phyloP scores from a whole-genome alignment of 2,797 vertebrate species.

The Protosalanx chinensis region DNA sequence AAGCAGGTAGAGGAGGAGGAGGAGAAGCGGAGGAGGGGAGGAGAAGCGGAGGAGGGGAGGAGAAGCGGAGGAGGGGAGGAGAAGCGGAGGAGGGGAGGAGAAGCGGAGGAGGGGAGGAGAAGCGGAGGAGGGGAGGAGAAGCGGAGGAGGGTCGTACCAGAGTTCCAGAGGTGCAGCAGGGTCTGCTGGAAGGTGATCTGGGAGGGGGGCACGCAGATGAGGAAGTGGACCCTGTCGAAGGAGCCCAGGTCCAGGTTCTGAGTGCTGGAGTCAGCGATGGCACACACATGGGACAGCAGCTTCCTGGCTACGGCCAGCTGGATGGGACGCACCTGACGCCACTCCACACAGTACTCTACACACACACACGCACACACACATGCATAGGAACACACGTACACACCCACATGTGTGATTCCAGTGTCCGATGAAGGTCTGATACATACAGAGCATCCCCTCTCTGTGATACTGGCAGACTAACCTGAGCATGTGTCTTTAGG shows the following conservation, averaged over 20 bases:
- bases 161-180: conserved; percentile 87
- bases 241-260: conserved; percentile 96
- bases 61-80: background rate
- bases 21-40: background rate
- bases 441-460: background rate
- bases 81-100: background rate
- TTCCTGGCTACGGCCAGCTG: conserved; percentile 96
- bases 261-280: conserved; percentile 96
- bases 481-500: conserved; percentile 75
- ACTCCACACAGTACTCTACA: conserved; percentile 80
- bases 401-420: background rate
- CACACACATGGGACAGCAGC: conserved; percentile 93
- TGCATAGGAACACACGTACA: background rate
- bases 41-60: background rate
- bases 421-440: background rate
- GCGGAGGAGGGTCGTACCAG: conserved; percentile 71
- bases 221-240: conserved; percentile 94
- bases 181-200: conserved; percentile 96
- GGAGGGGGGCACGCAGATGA: conserved; percentile 93
- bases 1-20: background rate
- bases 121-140: background rate
- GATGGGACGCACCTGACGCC: conserved; percentile 82
- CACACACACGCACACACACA: conserved; percentile 22
- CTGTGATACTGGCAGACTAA: conserved; percentile 57
- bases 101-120: background rate